These are phyloP conservation scores for Dolichopus griseipennis DNA, from an alignment of 2,888 invertebrate species.

Conservation along the genomic window DNA sequence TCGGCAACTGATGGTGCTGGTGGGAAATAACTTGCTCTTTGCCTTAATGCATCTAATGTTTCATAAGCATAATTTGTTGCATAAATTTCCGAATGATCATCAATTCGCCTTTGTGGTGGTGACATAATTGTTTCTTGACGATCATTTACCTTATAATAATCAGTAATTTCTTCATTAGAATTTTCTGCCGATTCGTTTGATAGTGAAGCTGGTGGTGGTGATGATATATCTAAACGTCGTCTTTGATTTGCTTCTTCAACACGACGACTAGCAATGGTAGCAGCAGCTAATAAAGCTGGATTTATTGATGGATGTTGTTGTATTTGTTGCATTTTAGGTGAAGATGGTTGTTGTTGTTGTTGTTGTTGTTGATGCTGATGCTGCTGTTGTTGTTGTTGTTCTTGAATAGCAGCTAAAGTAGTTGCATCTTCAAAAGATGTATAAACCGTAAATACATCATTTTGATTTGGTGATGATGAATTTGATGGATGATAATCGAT, in stretches of 20 bases:
- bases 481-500: conserved; percentile 5
- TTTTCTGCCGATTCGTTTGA: conserved; percentile 20
- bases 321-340: conserved; percentile 39
- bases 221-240: conserved; percentile 19
- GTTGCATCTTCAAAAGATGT: conserved; percentile 24
- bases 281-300: conserved; percentile 41
- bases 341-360: conserved; percentile 30
- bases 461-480: background rate
- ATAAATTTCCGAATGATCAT: conserved; percentile 12
- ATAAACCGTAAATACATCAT: conserved; percentile 19
- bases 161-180: conserved; percentile 12
- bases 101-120: background rate
- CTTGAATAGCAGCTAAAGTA: conserved; percentile 19
- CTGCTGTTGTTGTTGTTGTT: conserved; percentile 16
- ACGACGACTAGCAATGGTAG: conserved; percentile 36
- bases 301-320: conserved; percentile 33
- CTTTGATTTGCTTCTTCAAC: conserved; percentile 28
- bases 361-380: conserved; percentile 16
- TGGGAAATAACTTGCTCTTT: conserved; percentile 31
- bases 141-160: conserved; percentile 15
- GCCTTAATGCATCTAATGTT: conserved; percentile 24
- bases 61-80: conserved; percentile 26
- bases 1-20: conserved; percentile 38
- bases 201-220: conserved; percentile 23
- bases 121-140: conserved; percentile 12